Percentiles rank a stretch among this genome's conserved stretches.
phyloP scores from a whole-genome alignment of 2,797 vertebrate genomes.

The Hypotaenidia philippensis region DNA sequence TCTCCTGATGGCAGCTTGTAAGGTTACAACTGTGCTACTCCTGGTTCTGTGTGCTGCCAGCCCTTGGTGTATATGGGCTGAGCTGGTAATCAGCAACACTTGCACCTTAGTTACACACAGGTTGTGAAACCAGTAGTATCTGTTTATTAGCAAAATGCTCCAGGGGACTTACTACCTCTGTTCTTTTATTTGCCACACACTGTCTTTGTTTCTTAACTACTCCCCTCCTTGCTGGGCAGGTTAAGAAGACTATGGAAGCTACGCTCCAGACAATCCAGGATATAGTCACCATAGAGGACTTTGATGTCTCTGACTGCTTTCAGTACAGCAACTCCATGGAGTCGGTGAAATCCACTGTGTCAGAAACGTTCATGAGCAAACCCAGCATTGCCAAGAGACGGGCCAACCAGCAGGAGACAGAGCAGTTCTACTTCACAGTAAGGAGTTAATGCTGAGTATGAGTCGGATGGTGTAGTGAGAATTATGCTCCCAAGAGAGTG shows the following conservation, averaged over 20 bases:
- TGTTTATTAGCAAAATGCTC: not conserved
- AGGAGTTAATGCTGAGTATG: not conserved
- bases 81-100: not conserved
- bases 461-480: not conserved
- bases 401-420: conserved; percentile 98
- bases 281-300: conserved; percentile 97
- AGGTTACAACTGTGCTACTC: not conserved
- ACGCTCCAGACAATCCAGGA: conserved; percentile 97
- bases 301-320: conserved; percentile 96
- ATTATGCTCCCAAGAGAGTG: not conserved
- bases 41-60: not conserved
- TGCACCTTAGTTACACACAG: not conserved
- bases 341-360: conserved; percentile 96
- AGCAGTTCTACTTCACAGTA: conserved; percentile 99
- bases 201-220: not conserved
- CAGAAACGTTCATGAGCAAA: conserved; percentile 98
- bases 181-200: not conserved
- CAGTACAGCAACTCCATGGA: conserved; percentile 99
- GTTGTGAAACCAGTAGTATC: not conserved
- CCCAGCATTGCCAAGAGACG: conserved; percentile 96
- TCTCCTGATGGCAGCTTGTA: not conserved
- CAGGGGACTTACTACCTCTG: not conserved
- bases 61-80: not conserved
- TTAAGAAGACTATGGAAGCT: conserved; percentile 99
- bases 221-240: conserved; percentile 77